Percentiles rank a stretch among this genome's conserved stretches.
Conservation (phyloP, 2,888 invertebrate species). For the Geotrupes spiniger region DNA sequence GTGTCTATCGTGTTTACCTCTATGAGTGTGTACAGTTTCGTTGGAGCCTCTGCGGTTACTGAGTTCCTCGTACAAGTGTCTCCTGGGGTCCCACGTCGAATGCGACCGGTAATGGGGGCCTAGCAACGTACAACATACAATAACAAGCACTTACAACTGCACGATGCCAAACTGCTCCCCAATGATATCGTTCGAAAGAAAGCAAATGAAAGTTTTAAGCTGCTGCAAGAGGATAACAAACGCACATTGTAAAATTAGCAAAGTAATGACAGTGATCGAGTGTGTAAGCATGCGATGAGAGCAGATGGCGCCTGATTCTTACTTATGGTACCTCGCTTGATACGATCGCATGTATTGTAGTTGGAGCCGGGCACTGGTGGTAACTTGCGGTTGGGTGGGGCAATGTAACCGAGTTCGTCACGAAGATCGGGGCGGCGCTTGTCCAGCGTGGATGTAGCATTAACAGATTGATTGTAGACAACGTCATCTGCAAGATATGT, state of each 20-base stretch:
- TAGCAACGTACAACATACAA: conserved; percentile 32
- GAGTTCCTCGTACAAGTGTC: conserved; percentile 87
- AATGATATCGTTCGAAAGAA: background rate
- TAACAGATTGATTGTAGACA: conserved; percentile 84
- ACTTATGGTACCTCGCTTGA: conserved; percentile 75
- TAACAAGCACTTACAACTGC: conserved; percentile 10
- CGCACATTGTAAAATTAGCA: too few species aligned
- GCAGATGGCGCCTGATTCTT: conserved; percentile 26
- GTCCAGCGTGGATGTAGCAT: conserved; percentile 67
- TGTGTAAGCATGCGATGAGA: conserved; percentile 5
- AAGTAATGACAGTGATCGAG: too few species aligned
- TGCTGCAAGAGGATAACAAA: too few species aligned
- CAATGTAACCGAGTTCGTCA: conserved; percentile 89
- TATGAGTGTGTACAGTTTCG: conserved; percentile 62
- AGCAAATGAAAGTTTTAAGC: too few species aligned
- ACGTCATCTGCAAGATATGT: conserved; percentile 83
- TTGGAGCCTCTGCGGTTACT: conserved; percentile 69
- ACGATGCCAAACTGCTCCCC: conserved; percentile 5
- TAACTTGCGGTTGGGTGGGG: conserved; percentile 87
- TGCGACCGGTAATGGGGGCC: conserved; percentile 55
- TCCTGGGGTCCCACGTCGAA: conserved; percentile 86
- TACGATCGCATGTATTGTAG: conserved; percentile 90
- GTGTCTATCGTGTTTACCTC: conserved; percentile 40
- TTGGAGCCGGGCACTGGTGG: conserved; percentile 91
- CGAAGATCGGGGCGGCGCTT: conserved; percentile 79